Evolutionary conservation across 2,113 vertebrate species (phyloP), one percentile per base, ranked within the genome.

Genomic region (Sceloporus tristichus): DNA sequence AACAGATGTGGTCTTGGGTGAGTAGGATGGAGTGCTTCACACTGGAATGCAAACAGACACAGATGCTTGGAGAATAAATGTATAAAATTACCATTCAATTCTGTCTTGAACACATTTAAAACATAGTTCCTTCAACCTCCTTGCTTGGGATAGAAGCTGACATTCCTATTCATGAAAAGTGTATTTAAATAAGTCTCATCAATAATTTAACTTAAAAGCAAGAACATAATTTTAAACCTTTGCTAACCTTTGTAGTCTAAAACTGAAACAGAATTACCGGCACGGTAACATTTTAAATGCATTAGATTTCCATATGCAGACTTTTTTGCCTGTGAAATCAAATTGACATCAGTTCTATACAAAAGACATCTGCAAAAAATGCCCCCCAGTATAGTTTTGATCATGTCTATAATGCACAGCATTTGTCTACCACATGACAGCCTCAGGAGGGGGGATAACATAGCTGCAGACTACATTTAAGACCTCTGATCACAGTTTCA

Each of bases 141-240:
- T 89, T 75, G 48, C 90, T 87, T 87, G 76, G 94, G 95, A 87
- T 93, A 94, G 90, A 92, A 96, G 92, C 94, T 97, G 94, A 97
- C 97, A 96, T 96, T 88, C 92, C 92, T 95, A 95, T 97, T 97
- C 76, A 85, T 96, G 90, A 87, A 88, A 95, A 93, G 79, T 93
- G 90, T 93, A 96, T 96, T 95, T 95, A 90, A 95, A 94, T 94
- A 91, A 95, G 92, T 91, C 87, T 94, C 91, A 91, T 93, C 90
- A 93, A 94, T 96, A 96, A 92, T 92, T 82, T 95, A 91, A 91
- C 82, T 91, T 95, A 92, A 95, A 94, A 93, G 85, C 88, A 93
- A 92, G 92, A 93, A 85, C 79, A 87, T 88, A 92, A 93, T 94
- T 95, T 94, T 91, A 93, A 95, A 93, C 62, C 90, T 91, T 95